These are phyloP conservation scores for Coleophora flavipennella DNA, from an alignment of 2,888 invertebrate genomes.

Conservation along the genomic window DNA sequence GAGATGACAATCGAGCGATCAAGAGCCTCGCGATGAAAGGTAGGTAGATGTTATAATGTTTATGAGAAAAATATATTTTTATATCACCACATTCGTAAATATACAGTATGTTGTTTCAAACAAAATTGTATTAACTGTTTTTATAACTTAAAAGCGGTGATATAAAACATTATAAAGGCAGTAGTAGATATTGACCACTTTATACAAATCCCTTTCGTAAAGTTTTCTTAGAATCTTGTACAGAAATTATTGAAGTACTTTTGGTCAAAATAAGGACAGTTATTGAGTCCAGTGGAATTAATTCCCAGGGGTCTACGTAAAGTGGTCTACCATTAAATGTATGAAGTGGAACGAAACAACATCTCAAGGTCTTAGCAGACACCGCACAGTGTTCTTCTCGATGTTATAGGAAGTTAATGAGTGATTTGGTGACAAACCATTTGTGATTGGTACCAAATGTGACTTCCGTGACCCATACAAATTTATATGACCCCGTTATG, in stretches of 20 bases:
- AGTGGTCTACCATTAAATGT: constrained; percentile 5
- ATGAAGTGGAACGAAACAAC: constrained; percentile 21
- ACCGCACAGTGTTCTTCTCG: constrained; percentile 17
- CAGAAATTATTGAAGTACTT: background rate
- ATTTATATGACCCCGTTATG: no score
- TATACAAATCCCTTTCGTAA: background rate
- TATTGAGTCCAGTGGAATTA: no score
- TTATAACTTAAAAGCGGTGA: constrained; percentile 5
- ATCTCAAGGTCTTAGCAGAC: constrained; percentile 13
- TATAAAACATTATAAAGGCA: constrained; percentile 8
- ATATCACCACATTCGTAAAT: background rate
- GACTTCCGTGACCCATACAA: no score
- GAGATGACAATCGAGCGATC: constrained; percentile 19
- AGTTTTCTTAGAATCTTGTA: no score
- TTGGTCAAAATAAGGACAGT: no score
- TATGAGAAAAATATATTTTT: constrained; percentile 10
- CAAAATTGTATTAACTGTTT: no score
- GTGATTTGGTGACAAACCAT: constrained; percentile 16
- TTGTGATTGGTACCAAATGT: constrained; percentile 14
- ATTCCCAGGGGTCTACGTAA: background rate
- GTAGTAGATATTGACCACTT: background rate
- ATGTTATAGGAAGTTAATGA: constrained; percentile 15
- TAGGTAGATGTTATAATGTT: constrained; percentile 63
- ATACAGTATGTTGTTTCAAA: no score
- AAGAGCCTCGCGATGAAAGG: constrained; percentile 44